These are phyloP conservation scores for Furcifer pardalis DNA, from an alignment of 2,797 vertebrate genomes.

Conservation along the genomic window DNA sequence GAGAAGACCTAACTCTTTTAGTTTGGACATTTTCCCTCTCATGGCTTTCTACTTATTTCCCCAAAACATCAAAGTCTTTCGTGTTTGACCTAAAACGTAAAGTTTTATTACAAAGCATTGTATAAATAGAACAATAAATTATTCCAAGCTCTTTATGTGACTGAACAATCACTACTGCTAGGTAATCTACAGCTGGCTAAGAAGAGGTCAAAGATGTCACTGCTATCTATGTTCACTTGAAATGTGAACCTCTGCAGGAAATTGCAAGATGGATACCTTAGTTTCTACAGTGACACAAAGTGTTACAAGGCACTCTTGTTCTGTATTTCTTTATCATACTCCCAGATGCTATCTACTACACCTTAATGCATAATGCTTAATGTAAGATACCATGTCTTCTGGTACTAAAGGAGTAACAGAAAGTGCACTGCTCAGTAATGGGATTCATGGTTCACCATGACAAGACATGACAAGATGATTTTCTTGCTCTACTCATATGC, in stretches of 20 bases:
- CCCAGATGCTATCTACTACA: no score
- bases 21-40: no score
- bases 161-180: conserved; percentile 6
- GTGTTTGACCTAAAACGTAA: conserved; percentile 12
- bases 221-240: conserved; percentile 38
- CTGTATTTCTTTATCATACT: neutral
- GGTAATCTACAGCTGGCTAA: conserved; percentile 15
- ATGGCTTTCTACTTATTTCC: no score
- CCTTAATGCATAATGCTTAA: no score
- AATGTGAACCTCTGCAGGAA: conserved; percentile 18
- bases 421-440: no score
- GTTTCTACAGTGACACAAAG: neutral
- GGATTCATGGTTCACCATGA: no score
- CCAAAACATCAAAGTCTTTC: neutral
- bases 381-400: no score
- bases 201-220: conserved; percentile 26
- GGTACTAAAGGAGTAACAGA: no score
- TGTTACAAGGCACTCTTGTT: neutral
- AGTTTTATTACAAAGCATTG: conserved; percentile 27
- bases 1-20: no score
- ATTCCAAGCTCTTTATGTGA: conserved; percentile 24
- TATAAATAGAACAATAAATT: conserved; percentile 37
- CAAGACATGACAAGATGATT: no score
- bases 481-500: no score
- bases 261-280: neutral